Percentiles rank a stretch among this genome's conserved stretches.
Evolutionary conservation across 2,797 vertebrate genomes (phyloP).

Genomic region (Distichodus sexfasciatus): DNA sequence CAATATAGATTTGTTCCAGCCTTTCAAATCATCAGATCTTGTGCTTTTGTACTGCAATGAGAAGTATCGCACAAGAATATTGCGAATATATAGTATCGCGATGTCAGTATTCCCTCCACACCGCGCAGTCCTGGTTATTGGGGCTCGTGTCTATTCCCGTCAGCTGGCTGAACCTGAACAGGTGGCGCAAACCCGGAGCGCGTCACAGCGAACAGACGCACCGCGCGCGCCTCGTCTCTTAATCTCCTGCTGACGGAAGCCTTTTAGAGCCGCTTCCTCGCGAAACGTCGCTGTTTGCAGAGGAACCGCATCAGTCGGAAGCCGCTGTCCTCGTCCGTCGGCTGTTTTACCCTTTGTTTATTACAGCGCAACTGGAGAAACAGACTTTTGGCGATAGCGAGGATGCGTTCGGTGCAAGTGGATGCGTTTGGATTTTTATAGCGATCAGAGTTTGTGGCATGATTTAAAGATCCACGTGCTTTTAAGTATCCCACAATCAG

Average conservation of each 20-base stretch:
- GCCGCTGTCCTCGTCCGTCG: too few relatives aligned
- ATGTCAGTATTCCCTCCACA: too few relatives aligned
- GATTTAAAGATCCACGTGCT: constrained; percentile 19
- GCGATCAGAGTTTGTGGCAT: neutral
- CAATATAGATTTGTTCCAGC: too few relatives aligned
- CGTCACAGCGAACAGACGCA: constrained; percentile 60
- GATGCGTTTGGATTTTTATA: constrained; percentile 35
- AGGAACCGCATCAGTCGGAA: constrained; percentile 5
- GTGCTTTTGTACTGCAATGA: too few relatives aligned
- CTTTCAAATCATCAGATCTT: too few relatives aligned
- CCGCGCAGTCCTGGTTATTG: too few relatives aligned
- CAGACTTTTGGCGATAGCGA: too few relatives aligned
- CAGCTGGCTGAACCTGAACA: constrained; percentile 69
- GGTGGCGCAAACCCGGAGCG: constrained; percentile 62
- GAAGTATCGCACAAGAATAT: too few relatives aligned
- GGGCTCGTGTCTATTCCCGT: too few relatives aligned
- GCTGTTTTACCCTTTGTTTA: neutral
- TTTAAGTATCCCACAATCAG: constrained; percentile 24
- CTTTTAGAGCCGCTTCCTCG: constrained; percentile 37
- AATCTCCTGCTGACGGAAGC: constrained; percentile 73
- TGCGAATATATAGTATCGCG: too few relatives aligned
- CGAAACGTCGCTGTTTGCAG: too few relatives aligned
- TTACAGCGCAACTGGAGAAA: neutral
- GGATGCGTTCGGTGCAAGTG: neutral
- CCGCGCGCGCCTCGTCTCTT: constrained; percentile 65